Evolutionary conservation across 2,888 invertebrate species (phyloP).

Genomic region (Drosophila melanosoma): DNA sequence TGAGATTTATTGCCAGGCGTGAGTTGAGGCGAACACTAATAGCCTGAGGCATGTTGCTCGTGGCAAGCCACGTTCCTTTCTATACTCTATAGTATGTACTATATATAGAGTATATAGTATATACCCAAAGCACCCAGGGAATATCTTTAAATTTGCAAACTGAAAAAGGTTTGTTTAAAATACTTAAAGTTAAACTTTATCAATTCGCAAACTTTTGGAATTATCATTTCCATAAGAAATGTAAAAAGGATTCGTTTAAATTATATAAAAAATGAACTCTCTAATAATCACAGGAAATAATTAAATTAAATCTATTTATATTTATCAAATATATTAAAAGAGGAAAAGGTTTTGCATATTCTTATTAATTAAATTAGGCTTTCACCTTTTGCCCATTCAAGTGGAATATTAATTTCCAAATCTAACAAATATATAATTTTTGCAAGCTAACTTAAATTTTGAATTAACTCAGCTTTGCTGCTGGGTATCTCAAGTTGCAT

Average conservation of each 20-base stretch:
- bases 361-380: neutral
- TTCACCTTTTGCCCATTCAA: neutral
- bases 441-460: neutral
- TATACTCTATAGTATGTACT: slow-evolving; percentile 26
- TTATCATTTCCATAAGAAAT: neutral
- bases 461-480: neutral
- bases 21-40: slow-evolving; percentile 56
- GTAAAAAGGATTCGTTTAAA: neutral
- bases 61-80: slow-evolving; percentile 29
- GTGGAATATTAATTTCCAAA: neutral
- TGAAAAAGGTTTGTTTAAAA: neutral
- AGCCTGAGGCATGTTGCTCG: slow-evolving; percentile 38
- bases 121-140: neutral
- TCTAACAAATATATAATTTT: neutral
- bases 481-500: slow-evolving; percentile 6
- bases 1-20: slow-evolving; percentile 71
- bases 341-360: too few species aligned
- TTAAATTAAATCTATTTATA: neutral
- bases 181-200: neutral
- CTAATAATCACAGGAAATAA: neutral
- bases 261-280: neutral
- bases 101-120: neutral
- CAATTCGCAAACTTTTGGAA: neutral
- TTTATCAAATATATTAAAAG: neutral
- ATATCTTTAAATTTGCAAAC: neutral